A percentile compares a stretch with the other conserved stretches of the same genome.
phyloP scores from a whole-genome alignment of 2,797 vertebrate genomes.

The Sebastes steindachneri region DNA sequence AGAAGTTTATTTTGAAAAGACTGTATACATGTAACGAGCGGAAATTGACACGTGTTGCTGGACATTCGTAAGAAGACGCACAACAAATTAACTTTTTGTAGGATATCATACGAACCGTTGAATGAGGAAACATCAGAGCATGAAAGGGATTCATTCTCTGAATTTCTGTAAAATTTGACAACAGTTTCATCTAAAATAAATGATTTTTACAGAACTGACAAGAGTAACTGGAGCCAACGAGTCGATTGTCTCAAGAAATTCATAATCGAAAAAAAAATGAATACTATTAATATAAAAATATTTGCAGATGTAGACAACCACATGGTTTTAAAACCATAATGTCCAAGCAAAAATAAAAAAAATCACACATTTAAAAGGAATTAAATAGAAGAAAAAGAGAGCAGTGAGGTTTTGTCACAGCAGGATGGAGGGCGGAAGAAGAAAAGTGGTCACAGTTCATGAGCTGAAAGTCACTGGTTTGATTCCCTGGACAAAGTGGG shows the following conservation, averaged over 20 bases:
- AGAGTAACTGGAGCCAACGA: slow-evolving; percentile 15
- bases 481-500: slow-evolving; percentile 36
- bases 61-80: too few relatives aligned
- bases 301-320: slow-evolving; percentile 16
- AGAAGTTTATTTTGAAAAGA: too few relatives aligned
- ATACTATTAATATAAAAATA: slow-evolving; percentile 16
- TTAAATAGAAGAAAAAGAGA: not conserved
- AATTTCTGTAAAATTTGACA: not conserved
- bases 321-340: slow-evolving; percentile 3
- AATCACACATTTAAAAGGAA: slow-evolving; percentile 4
- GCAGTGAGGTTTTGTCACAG: slow-evolving; percentile 18
- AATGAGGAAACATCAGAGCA: not conserved
- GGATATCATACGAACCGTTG: too few relatives aligned
- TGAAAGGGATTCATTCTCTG: not conserved
- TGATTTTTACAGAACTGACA: not conserved
- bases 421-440: slow-evolving; percentile 21
- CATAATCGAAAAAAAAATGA: not conserved
- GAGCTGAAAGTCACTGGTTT: slow-evolving; percentile 36
- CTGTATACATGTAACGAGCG: too few relatives aligned
- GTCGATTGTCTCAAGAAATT: slow-evolving; percentile 26
- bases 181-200: not conserved
- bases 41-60: too few relatives aligned
- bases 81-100: too few relatives aligned
- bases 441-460: slow-evolving; percentile 54
- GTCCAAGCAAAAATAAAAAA: slow-evolving; percentile 19